Percentiles rank a stretch among this genome's conserved stretches.
These are phyloP conservation scores for Yasuhikotakia modesta DNA, from an alignment of 2,797 vertebrate species.

Conservation along the genomic window DNA sequence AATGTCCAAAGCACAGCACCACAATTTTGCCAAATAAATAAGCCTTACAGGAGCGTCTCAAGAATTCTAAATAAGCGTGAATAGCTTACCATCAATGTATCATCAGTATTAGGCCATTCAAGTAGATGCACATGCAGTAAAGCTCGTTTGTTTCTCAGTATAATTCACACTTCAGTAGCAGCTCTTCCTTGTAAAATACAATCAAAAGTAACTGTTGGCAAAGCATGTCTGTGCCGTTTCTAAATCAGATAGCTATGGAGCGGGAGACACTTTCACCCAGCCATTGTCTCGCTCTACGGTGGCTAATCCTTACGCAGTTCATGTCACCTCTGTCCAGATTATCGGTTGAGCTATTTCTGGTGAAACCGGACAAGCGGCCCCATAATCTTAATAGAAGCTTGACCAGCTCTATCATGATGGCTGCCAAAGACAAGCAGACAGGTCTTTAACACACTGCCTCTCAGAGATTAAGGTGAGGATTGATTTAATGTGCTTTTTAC, in stretches of 20 bases:
- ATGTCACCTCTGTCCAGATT: constrained; percentile 67
- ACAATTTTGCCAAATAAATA: not conserved
- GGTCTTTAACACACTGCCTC: constrained; percentile 19
- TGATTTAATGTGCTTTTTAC: constrained; percentile 64
- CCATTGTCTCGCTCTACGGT: constrained; percentile 42
- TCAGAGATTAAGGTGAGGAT: constrained; percentile 43
- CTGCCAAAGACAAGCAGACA: constrained; percentile 34
- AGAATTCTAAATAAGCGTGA: not conserved
- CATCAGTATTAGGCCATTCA: not conserved
- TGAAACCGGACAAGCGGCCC: constrained; percentile 53
- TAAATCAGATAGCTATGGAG: constrained; percentile 30
- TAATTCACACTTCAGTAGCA: not conserved
- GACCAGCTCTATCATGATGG: constrained; percentile 25
- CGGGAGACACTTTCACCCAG: constrained; percentile 49
- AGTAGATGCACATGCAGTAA: not conserved
- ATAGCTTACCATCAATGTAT: not conserved
- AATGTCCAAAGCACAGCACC: not conserved
- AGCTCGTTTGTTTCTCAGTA: not conserved
- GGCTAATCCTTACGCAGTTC: constrained; percentile 65
- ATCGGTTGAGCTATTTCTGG: constrained; percentile 63
- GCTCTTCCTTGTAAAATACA: constrained; percentile 2
- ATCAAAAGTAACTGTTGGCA: not conserved
- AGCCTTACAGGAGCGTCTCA: not conserved
- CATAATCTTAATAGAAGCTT: constrained; percentile 60
- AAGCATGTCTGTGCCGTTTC: constrained; percentile 17